Evolutionary conservation across 2,113 vertebrate genomes (phyloP).

Genomic region (Leucoraja erinaceus): DNA sequence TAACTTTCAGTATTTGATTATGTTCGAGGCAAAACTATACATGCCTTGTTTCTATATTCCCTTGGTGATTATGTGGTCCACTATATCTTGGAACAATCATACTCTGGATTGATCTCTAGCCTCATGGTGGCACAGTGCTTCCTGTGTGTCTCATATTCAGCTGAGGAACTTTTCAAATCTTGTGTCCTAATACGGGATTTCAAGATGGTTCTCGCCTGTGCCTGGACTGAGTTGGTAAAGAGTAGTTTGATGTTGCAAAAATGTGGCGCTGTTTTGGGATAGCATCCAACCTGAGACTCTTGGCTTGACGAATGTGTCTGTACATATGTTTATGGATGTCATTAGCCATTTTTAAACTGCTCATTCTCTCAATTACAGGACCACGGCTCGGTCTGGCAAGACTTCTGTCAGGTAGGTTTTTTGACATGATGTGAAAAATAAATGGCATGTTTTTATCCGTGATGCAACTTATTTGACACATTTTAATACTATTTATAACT

Average conservation of each 20-base stretch:
- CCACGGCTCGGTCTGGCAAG: conserved; percentile 59
- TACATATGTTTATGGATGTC: not conserved
- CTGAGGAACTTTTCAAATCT: not conserved
- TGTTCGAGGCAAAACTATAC: too few relatives aligned
- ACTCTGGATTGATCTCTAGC: too few relatives aligned
- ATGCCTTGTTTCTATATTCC: too few relatives aligned
- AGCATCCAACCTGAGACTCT: not conserved
- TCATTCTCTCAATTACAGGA: conserved; percentile 52
- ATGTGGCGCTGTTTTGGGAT: not conserved
- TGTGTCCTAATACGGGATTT: not conserved
- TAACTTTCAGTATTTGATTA: too few relatives aligned
- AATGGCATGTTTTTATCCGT: not conserved
- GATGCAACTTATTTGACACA: not conserved
- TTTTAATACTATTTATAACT: not conserved
- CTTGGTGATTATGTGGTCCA: too few relatives aligned
- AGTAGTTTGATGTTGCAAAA: not conserved
- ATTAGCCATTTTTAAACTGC: not conserved
- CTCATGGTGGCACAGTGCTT: not conserved
- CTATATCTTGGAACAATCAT: too few relatives aligned
- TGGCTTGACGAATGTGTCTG: not conserved
- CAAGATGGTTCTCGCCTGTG: not conserved
- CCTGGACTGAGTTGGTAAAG: not conserved
- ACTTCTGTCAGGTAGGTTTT: conserved; percentile 67
- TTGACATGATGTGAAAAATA: not conserved
- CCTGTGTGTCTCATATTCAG: not conserved